phyloP scores from a whole-genome alignment of 2,888 invertebrate species.

The Sesamia inferens region DNA sequence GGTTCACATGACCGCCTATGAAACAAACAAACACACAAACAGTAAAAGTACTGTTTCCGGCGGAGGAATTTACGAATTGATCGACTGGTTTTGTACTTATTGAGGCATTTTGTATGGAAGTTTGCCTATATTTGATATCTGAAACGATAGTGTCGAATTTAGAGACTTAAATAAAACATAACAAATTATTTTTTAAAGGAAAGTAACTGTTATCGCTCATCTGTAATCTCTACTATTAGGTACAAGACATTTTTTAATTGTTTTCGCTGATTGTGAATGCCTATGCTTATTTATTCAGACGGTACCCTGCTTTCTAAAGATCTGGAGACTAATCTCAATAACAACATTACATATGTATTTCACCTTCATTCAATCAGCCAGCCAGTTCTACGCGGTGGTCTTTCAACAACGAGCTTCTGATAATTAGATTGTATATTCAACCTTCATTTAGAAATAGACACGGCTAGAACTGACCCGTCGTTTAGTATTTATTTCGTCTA shows the following conservation, averaged over 20 bases:
- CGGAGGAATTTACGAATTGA: constrained; percentile 5
- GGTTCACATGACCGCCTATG: constrained; percentile 49
- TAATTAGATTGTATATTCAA: constrained; percentile 17
- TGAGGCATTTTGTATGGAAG: neutral
- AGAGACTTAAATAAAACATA: neutral
- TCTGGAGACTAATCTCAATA: neutral
- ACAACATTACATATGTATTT: neutral
- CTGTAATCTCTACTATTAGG: neutral
- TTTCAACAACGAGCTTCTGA: constrained; percentile 10
- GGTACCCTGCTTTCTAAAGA: neutral
- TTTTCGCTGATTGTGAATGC: neutral
- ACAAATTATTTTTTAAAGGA: neutral
- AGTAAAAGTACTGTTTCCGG: constrained; percentile 25
- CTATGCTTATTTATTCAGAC: neutral
- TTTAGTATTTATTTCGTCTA: neutral
- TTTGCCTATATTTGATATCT: neutral
- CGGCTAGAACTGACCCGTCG: constrained; percentile 10
- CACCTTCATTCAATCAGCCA: neutral
- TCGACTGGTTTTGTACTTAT: neutral
- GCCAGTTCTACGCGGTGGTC: neutral
- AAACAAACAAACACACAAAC: too few species aligned
- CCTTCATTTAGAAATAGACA: constrained; percentile 15
- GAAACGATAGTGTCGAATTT: neutral
- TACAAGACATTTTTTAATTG: neutral
- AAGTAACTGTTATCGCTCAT: neutral